Evolutionary conservation across 2,888 invertebrate species (phyloP).

Genomic region (Patella pellucida): DNA sequence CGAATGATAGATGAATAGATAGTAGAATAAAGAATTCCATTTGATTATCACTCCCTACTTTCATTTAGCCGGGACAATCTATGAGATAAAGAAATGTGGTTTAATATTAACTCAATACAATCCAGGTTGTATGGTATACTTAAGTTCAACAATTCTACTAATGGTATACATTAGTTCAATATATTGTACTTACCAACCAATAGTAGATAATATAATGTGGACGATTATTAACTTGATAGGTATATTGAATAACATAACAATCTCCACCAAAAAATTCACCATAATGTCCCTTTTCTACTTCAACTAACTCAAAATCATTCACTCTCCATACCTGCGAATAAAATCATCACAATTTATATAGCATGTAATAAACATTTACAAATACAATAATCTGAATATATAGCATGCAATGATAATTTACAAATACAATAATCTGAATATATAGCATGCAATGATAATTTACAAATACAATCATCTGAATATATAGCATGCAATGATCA

Average conservation of each 20-base stretch:
- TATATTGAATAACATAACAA: conserved; percentile 88
- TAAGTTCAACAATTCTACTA: neutral
- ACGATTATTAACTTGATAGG: conserved; percentile 77
- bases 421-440: too few relatives aligned
- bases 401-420: too few relatives aligned
- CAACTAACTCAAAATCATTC: conserved; percentile 81
- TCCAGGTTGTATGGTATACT: neutral
- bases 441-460: too few relatives aligned
- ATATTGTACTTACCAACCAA: conserved; percentile 77
- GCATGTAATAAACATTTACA: too few relatives aligned
- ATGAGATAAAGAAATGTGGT: neutral
- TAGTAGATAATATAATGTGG: conserved; percentile 82
- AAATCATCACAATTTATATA: too few relatives aligned
- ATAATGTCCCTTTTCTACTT: conserved; percentile 79
- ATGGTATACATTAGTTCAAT: neutral
- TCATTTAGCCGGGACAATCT: too few relatives aligned
- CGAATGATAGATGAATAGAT: too few relatives aligned
- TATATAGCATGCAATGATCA: too few relatives aligned
- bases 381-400: too few relatives aligned
- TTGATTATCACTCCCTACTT: neutral
- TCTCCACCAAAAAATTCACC: conserved; percentile 85
- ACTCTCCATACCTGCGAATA: conserved; percentile 79
- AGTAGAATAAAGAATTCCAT: neutral
- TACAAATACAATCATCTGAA: too few relatives aligned
- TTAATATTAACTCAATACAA: neutral